Base-by-base conservation (phyloP, 2,113 vertebrate genomes). In the Trochalopteron elliotii region DNA sequence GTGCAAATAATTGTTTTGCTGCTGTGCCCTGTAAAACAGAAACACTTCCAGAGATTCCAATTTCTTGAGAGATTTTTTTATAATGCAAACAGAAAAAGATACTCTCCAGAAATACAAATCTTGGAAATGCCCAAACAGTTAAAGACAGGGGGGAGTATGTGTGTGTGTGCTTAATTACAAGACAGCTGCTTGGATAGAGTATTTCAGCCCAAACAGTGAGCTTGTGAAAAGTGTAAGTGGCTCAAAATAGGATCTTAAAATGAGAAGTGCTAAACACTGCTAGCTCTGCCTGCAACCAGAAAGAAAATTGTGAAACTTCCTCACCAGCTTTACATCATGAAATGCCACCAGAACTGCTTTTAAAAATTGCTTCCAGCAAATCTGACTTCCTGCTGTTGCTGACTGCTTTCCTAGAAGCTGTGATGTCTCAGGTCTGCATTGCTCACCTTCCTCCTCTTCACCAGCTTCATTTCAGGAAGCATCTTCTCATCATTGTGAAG, bases 181-280 rank as follows among this genome's bases (percentile, higher is more conserved):
- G 53, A 40, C 57, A 72, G 67, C 75, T 87, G 49, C 69, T 80
- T 60, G 42, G 80, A 37, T 87, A 55, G 70, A 89, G 39, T 45
- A 75, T 78, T 95, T 83, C 69, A 92, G 39, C 52, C 86, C 87
- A 94, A 95, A 95, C 84, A 93, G 42, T 63, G 63, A 83, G 64
- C 44, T 70, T 80, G 21, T 63, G 45, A 53, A 71, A 91, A 82
- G 45, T 42, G 3, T 61, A 56, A 81, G 57, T 40, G 33, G 15
- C 70, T 96, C n/a, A 87, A 57, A 95, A 81, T 67, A 89, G 83
- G 76, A 82, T 79, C 31, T 87, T 87, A 84, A 91, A 93, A 71
- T 69, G 28, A 64, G 69, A 85, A 72, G 74, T 55, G 60, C 44
- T 81, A 72, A 92, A 85, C n/a, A 45, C 63, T 90, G 35, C 67